Percentiles rank a stretch among this genome's conserved stretches.
Evolutionary conservation across 2,888 invertebrate species (phyloP).

Genomic region (Callinectes sapidus): DNA sequence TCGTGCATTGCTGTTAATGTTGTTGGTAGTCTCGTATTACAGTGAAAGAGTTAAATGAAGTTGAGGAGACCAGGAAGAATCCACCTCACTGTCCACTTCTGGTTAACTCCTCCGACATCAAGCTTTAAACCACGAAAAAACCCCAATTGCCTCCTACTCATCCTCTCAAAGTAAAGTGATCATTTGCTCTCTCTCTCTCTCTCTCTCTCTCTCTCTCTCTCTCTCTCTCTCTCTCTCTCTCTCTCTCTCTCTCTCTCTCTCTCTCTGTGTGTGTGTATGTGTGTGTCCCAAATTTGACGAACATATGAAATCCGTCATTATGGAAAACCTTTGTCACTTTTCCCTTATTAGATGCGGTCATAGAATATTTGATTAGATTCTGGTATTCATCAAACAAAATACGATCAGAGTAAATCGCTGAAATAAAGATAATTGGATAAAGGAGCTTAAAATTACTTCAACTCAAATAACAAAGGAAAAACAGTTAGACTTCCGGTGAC

Average conservation of each 20-base stretch:
- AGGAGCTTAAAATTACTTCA: neutral
- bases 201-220: constrained; percentile 15
- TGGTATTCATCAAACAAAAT: neutral
- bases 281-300: neutral
- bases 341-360: no score
- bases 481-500: neutral
- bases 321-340: no score
- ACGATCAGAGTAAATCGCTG: neutral
- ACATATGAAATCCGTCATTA: no score
- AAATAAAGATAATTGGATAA: neutral
- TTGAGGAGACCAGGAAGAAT: neutral
- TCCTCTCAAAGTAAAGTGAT: neutral
- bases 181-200: neutral
- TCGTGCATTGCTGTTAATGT: no score
- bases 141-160: neutral
- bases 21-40: no score
- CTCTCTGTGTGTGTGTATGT: neutral
- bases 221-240: constrained; percentile 7
- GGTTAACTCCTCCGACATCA: neutral
- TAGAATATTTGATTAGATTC: neutral
- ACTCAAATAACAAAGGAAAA: neutral
- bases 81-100: neutral
- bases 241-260: neutral
- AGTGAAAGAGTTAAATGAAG: no score
- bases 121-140: neutral